phyloP scores from a whole-genome alignment of 2,888 invertebrate species.

The Apodemia zela region DNA sequence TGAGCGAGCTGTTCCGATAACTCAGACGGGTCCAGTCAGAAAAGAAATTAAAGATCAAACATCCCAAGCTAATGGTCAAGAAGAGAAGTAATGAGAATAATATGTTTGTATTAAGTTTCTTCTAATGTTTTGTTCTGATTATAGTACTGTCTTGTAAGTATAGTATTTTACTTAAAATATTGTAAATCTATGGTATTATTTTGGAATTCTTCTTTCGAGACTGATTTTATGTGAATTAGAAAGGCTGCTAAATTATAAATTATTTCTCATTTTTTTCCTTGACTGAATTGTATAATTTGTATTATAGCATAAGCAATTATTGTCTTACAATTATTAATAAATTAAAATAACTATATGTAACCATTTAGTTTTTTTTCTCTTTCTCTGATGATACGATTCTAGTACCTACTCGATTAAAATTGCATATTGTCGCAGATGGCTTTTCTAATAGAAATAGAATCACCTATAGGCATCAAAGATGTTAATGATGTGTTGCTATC shows the following conservation, averaged over 20 bases:
- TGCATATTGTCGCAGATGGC: no score
- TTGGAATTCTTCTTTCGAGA: background rate
- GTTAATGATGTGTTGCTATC: no score
- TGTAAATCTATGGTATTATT: no score
- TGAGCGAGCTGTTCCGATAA: conserved; percentile 78
- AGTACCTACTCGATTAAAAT: no score
- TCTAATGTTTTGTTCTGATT: background rate
- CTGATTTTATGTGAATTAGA: background rate
- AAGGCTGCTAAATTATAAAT: conserved; percentile 10
- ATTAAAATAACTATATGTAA: no score
- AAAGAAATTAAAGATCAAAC: conserved; percentile 65
- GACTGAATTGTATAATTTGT: background rate
- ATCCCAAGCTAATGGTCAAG: conserved; percentile 35
- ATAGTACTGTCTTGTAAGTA: background rate
- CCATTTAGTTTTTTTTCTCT: no score
- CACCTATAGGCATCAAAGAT: no score
- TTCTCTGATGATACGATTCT: no score
- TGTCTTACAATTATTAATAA: background rate
- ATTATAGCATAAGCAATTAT: conserved; percentile 1
- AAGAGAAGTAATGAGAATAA: conserved; percentile 24
- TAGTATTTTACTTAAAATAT: background rate
- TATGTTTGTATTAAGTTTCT: no score
- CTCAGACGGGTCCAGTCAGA: conserved; percentile 78
- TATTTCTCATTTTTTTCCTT: background rate
- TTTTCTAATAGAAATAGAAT: no score